A percentile compares a stretch with the other conserved stretches of the same genome.
These are phyloP conservation scores for Eilema depressum DNA, from an alignment of 2,888 invertebrate genomes.

Conservation along the genomic window DNA sequence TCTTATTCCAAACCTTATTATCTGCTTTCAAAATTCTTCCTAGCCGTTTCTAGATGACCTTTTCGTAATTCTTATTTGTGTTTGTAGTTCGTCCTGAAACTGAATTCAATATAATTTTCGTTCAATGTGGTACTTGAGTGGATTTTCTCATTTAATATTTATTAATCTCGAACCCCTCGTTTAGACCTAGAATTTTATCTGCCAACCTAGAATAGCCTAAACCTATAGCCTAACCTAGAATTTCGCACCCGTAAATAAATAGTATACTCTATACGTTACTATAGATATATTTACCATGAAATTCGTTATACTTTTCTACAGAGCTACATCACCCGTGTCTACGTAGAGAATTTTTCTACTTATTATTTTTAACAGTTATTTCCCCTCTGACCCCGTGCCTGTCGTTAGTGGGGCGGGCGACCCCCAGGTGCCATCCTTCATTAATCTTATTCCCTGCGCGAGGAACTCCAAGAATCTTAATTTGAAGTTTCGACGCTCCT, in stretches of 20 bases:
- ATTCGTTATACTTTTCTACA: neutral
- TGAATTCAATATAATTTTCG: neutral
- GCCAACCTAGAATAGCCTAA: neutral
- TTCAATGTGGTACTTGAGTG: neutral
- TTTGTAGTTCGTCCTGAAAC: too few relatives aligned
- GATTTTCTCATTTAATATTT: neutral
- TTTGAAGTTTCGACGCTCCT: conserved; percentile 85
- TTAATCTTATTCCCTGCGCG: conserved; percentile 83
- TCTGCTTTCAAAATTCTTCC: neutral
- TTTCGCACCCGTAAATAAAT: neutral
- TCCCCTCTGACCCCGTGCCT: conserved; percentile 66
- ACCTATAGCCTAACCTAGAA: neutral
- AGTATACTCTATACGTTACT: too few relatives aligned
- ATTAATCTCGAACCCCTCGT: neutral
- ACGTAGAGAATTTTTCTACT: conserved; percentile 58
- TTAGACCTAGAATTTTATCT: neutral
- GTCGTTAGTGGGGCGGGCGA: conserved; percentile 70
- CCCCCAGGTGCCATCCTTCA: conserved; percentile 84
- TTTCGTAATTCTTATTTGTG: too few relatives aligned
- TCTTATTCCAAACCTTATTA: neutral
- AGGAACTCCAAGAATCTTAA: conserved; percentile 85
- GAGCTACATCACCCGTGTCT: conserved; percentile 18
- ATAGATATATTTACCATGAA: neutral
- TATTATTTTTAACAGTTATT: conserved; percentile 77
- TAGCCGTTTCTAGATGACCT: too few relatives aligned